Evolutionary conservation across 2,797 vertebrate species (phyloP).

Genomic region (Brachyrhaphis roseni): DNA sequence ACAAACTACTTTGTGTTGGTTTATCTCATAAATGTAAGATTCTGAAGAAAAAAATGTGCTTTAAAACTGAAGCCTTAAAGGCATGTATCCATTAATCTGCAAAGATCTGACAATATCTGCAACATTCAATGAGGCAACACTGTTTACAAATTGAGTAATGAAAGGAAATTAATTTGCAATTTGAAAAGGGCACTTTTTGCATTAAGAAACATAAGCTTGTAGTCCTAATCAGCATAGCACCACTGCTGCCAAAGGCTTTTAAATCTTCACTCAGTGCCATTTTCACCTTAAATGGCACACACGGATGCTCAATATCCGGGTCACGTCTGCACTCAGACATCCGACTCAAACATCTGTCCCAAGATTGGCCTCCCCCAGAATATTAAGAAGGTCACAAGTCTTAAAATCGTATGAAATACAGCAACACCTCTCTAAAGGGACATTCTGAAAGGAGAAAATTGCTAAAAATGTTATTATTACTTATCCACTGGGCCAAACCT

Average conservation of each 20-base stretch:
- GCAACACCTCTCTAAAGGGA: background rate
- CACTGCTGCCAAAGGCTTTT: slow-evolving; percentile 12
- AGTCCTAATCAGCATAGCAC: background rate
- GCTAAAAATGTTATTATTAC: background rate
- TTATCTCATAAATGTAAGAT: background rate
- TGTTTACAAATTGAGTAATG: background rate
- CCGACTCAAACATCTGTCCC: slow-evolving; percentile 27
- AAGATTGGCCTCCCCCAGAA: slow-evolving; percentile 26
- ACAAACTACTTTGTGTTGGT: background rate
- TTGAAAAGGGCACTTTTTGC: slow-evolving; percentile 27
- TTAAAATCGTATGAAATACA: slow-evolving; percentile 6
- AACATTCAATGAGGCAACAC: background rate
- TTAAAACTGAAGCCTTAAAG: background rate
- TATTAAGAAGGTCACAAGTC: slow-evolving; percentile 2
- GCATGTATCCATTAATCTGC: background rate
- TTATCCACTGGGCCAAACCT: background rate
- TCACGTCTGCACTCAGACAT: slow-evolving; percentile 1
- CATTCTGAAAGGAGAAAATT: background rate
- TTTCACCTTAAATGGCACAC: slow-evolving; percentile 40
- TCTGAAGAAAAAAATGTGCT: background rate
- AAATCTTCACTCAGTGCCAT: slow-evolving; percentile 12
- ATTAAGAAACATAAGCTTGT: background rate
- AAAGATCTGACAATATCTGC: background rate
- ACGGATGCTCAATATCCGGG: slow-evolving; percentile 32
- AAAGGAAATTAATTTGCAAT: slow-evolving; percentile 7